Conservation (phyloP, 2,888 invertebrate genomes). For the Phengaris arion region DNA sequence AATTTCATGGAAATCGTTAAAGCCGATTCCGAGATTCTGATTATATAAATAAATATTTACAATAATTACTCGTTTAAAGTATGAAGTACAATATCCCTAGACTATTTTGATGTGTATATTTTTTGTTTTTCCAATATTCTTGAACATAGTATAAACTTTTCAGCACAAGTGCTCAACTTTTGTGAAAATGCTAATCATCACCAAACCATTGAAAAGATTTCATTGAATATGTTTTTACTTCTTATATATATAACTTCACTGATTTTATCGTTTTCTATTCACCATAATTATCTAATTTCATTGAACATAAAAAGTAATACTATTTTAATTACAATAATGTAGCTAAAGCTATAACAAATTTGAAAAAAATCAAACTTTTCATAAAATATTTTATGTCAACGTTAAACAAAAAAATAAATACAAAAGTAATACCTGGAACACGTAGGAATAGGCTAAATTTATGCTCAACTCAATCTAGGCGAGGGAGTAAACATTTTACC, state of each 20-base stretch:
- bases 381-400: not conserved
- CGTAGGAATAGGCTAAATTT: not conserved
- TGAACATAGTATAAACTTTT: not conserved
- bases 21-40: too few relatives aligned
- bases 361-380: not conserved
- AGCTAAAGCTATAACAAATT: not conserved
- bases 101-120: not conserved
- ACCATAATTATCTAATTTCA: not conserved
- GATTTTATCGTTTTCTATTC: too few relatives aligned
- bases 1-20: too few relatives aligned
- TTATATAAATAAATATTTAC: too few relatives aligned
- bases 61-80: too few relatives aligned
- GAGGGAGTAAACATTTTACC: constrained; percentile 15
- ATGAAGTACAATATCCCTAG: not conserved
- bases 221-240: too few relatives aligned
- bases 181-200: not conserved
- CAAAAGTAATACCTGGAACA: not conserved
- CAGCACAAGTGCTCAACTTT: not conserved
- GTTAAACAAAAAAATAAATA: not conserved
- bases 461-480: constrained; percentile 9
- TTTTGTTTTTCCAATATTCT: not conserved
- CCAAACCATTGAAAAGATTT: too few relatives aligned
- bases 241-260: too few relatives aligned
- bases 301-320: not conserved
- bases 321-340: not conserved